These are phyloP conservation scores for Callorhinus ursinus DNA, from an alignment of 2,113 vertebrate species.

Conservation along the genomic window DNA sequence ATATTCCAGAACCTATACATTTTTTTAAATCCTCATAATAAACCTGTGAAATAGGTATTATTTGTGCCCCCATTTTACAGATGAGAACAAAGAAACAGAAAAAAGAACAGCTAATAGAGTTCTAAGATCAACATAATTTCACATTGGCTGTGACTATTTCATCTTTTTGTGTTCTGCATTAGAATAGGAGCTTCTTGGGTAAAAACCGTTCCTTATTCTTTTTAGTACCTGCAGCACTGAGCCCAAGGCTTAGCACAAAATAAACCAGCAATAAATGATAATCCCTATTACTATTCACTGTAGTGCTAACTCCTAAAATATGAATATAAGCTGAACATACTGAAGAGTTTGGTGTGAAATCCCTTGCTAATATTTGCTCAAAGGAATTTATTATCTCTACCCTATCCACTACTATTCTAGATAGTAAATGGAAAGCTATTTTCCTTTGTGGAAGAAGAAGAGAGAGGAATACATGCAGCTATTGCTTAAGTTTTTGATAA, in stretches of 20 bases:
- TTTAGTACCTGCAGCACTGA: neutral
- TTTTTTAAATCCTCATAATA: neutral
- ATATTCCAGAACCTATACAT: neutral
- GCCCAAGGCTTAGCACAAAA: neutral
- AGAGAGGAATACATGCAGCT: neutral
- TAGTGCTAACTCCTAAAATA: neutral
- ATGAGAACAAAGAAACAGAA: neutral
- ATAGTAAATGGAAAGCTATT: neutral
- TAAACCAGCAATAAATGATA: neutral
- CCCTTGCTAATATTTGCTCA: neutral
- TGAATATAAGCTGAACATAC: neutral
- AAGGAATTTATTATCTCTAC: neutral
- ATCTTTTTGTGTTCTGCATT: neutral
- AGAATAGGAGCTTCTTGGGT: neutral
- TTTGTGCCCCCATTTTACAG: neutral
- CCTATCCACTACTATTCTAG: neutral
- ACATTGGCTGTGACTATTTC: neutral
- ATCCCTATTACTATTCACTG: neutral
- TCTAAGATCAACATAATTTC: neutral
- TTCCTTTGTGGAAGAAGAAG: neutral
- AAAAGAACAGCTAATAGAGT: neutral
- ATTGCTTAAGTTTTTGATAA: neutral
- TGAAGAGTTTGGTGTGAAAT: neutral
- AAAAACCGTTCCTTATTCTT: neutral
- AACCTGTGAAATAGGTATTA: neutral